Evolutionary conservation across 2,113 vertebrate species (phyloP), one percentile per base, ranked within the genome.

Genomic region (Cochlearius cochlearius): DNA sequence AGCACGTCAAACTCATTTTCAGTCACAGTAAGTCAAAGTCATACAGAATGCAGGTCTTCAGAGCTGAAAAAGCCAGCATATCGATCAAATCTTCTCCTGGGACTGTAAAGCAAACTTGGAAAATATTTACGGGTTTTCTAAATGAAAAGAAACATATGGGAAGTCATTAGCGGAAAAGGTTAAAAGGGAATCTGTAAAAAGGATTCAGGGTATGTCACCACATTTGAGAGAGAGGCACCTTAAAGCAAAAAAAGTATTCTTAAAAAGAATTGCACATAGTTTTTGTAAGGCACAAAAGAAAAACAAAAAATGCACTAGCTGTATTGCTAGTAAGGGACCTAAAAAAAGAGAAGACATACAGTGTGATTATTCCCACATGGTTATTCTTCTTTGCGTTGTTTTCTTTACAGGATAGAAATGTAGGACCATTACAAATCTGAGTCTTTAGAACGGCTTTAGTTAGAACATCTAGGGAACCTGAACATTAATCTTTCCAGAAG

Each of bases 271-370:
- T 47, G 9, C 11, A 67, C 4, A 8, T n/a, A 63, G n/a, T 41
- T 81, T 38, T 25, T 69, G 3, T 32, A 71, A 39, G 12, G 60
- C 7, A 71, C 26, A 72, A 45, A 71, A 67, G 21, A 45, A 67
- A 89, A 67, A 79, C 91, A 96, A 94, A 91, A 68, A 50, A 87
- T 41, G 20, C 68, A 74, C n/a, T 45, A 95, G 50, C 39, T 89
- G 36, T 34, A 66, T 74, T 94, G 95, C 93, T 73, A 95, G 55
- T 66, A 96, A 93, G 56, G 62, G 53, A 91, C 71, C 74, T 86
- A 68, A 95, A 95, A 94, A 92, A 76, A 49, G 14, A 94, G 81
- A 96, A 93, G n/a, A 55, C 11, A 52, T 73, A 62, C 11, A 80
- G 22, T 18, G n/a, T 66, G 26, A 32, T 55, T 74, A 84, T 67